Base-by-base conservation (phyloP, 2,797 vertebrate genomes). In the Melanotaenia pygmaea region DNA sequence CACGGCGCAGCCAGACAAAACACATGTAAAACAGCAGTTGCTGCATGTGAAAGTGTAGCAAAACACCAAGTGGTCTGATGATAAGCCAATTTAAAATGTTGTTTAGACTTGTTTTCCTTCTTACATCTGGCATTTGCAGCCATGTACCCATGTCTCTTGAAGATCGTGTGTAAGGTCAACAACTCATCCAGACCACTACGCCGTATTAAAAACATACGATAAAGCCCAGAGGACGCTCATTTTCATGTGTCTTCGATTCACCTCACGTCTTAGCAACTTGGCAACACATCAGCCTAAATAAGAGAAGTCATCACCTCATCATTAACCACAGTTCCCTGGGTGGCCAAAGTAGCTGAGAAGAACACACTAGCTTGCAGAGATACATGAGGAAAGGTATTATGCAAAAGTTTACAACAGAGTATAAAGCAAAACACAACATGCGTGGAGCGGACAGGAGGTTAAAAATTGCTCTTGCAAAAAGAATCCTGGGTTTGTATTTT, bases 401-500 rank as follows among this genome's bases (percentile, higher is more conserved):
- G 80, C 59, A 57, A 11, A 28, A 26, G 34, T 68, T 78, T 71
- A 81, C 78, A 59, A 60, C 10, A 28, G 26, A 37, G 56, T 62
- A 45, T 54, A 38, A 47, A 67, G 57, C 38, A 59, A 68, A 79
- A 79, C 37, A 50, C 59, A 47, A 70, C 51, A 45, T 56, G 62
- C 16, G 14, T 35, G 35, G 57, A 57, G 38, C 63, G 50, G 65
- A 79, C 67, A 34, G n/a, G 59, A 59, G 62, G 64, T 64, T 67
- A 64, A 45, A 53, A 64, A 61, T 28, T 18, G 65, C 57, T 47
- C 76, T 51, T 54, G 57, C 57, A 66, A 79, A 79, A 83, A 77
- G 53, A 60, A 77, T 68, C 70, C 74, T 65, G 61, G n/a, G 58
- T 89, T 89, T 67, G 78, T 68, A 74, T 83, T 93, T 94, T 85